Conservation (phyloP, 2,888 invertebrate genomes). For the Nomada lathburiana region DNA sequence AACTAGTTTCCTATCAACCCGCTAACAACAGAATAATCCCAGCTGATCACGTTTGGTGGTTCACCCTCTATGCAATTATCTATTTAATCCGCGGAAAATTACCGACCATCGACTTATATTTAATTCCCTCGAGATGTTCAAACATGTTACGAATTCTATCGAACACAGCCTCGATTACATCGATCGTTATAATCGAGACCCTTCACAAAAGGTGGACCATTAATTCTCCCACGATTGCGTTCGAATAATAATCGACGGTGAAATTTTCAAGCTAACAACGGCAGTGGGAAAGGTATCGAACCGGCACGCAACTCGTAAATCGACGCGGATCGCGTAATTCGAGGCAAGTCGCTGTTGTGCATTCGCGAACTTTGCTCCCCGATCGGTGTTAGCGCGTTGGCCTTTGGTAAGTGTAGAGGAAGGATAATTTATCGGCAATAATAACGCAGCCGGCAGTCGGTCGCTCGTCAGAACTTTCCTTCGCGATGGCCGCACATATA, state of each 20-base stretch:
- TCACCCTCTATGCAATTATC: too few relatives aligned
- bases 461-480: slow-evolving; percentile 73
- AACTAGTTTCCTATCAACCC: too few relatives aligned
- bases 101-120: too few relatives aligned
- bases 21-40: too few relatives aligned
- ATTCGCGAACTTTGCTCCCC: slow-evolving; percentile 47
- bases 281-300: neutral
- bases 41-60: too few relatives aligned
- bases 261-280: slow-evolving; percentile 1
- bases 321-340: slow-evolving; percentile 44
- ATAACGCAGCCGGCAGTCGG: slow-evolving; percentile 71
- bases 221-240: slow-evolving; percentile 17
- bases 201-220: neutral
- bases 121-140: too few relatives aligned
- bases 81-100: too few relatives aligned
- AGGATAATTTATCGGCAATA: slow-evolving; percentile 74
- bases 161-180: too few relatives aligned
- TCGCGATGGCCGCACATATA: slow-evolving; percentile 74
- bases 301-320: slow-evolving; percentile 53
- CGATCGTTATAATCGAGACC: too few relatives aligned
- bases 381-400: slow-evolving; percentile 31
- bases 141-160: too few relatives aligned
- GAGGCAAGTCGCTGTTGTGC: slow-evolving; percentile 5
- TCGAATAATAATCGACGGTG: slow-evolving; percentile 10
- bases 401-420: slow-evolving; percentile 25